Evolutionary conservation across 2,888 invertebrate species (phyloP), one percentile per base, ranked within the genome.

Genomic region (Eupithecia vulgata): DNA sequence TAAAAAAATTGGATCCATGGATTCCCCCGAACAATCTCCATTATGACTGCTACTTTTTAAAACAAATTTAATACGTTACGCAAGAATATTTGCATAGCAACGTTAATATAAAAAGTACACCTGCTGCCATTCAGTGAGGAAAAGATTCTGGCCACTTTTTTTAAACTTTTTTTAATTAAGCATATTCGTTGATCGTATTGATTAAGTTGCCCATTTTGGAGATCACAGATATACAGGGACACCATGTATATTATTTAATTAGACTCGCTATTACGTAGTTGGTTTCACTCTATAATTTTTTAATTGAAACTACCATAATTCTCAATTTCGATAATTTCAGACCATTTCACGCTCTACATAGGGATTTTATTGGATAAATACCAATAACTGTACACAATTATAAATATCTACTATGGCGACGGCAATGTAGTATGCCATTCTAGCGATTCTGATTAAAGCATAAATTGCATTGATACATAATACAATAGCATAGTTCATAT

Each of bases 251-350:
- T 48, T 13, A 57, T 25, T 25, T 25, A 13, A 57, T 57, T 25
- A 25, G 25, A 25, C 57, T 57, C 5, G 57, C 12, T 5, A 25
- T 52, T 10, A 52, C 40, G 17, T 34, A 62, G 35, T 34, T 66
- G 74, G 78, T 83, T 82, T 81, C 81, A 83, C 82, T 79, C 83
- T 82, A 84, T 87, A 85, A 86, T 88, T 88, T 85, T 81, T 85
- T 84, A 78, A 86, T 88, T 84, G 83, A 83, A 82, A 77, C 81
- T 85, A 85, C 77, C 70, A 81, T 88, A 86, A 81, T 82, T 88
- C 85, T 87, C 81, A 85, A 87, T 88, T 84, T 84, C 25, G 57
- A 13, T 76, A 75, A 66, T 68, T 81, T 78, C 82, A 74, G 70
- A 77, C 74, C 76, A 78, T 70, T 76, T 70, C 34, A 61, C 34